phyloP scores from a whole-genome alignment of 2,113 vertebrate genomes.

The Sturnira hondurensis region DNA sequence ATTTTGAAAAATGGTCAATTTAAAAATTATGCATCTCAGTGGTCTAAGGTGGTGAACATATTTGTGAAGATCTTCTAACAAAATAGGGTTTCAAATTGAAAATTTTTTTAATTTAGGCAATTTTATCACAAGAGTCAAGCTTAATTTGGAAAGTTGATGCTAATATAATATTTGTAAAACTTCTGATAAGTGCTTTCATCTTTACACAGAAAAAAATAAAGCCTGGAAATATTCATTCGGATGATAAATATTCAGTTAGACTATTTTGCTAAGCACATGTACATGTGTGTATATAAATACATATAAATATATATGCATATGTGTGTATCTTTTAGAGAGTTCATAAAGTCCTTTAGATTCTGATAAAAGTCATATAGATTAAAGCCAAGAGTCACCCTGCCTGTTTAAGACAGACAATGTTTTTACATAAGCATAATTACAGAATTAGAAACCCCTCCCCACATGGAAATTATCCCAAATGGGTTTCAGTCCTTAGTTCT shows the following conservation, averaged over 20 bases:
- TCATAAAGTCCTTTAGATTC: background rate
- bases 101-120: background rate
- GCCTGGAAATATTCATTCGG: background rate
- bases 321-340: background rate
- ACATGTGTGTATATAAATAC: background rate
- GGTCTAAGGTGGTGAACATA: background rate
- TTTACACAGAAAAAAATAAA: background rate
- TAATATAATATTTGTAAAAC: background rate
- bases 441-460: background rate
- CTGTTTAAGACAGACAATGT: background rate
- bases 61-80: background rate
- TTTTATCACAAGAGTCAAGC: background rate
- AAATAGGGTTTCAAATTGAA: background rate
- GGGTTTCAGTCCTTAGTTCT: background rate
- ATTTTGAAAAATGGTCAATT: background rate
- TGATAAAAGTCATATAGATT: background rate
- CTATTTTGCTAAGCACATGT: background rate
- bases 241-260: background rate
- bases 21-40: background rate
- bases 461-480: background rate
- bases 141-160: background rate
- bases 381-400: background rate
- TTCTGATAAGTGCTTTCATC: background rate
- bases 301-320: background rate
- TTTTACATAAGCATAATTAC: background rate